Evolutionary conservation across 2,113 vertebrate species (phyloP).

Genomic region (Nerophis lumbriciformis): DNA sequence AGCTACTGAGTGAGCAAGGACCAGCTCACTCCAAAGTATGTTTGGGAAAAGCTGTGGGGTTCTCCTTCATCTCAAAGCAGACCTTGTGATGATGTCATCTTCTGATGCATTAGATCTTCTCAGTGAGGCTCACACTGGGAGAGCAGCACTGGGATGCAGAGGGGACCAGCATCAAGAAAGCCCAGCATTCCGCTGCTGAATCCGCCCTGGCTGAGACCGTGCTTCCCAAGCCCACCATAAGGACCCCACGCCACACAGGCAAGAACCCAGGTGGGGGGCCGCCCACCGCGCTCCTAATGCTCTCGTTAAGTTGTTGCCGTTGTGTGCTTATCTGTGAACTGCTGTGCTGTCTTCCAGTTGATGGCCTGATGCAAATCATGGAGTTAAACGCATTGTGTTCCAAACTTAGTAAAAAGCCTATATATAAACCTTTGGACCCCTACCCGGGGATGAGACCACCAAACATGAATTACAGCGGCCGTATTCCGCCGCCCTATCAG

Average conservation of each 20-base stretch:
- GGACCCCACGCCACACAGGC: slow-evolving; percentile 81
- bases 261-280: slow-evolving; percentile 79
- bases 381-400: slow-evolving; percentile 94
- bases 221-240: slow-evolving; percentile 83
- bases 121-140: slow-evolving; percentile 86
- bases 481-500: slow-evolving; percentile 83
- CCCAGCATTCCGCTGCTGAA: slow-evolving; percentile 86
- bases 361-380: slow-evolving; percentile 89
- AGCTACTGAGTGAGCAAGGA: slow-evolving; percentile 90
- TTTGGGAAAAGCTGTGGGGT: not conserved
- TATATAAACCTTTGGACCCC: slow-evolving; percentile 92
- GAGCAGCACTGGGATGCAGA: slow-evolving; percentile 91
- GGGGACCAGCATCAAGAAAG: slow-evolving; percentile 93
- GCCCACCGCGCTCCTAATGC: slow-evolving; percentile 12
- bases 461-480: slow-evolving; percentile 87
- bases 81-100: not conserved
- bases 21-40: slow-evolving; percentile 90
- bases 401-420: slow-evolving; percentile 93
- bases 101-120: slow-evolving; percentile 77
- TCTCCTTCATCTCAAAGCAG: not conserved
- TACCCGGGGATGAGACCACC: slow-evolving; percentile 90
- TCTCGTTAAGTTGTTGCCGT: not conserved
- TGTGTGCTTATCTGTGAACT: not conserved
- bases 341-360: slow-evolving; percentile 57
- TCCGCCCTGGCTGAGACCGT: slow-evolving; percentile 85